Percentiles rank a stretch among this genome's conserved stretches.
phyloP scores from a whole-genome alignment of 2,113 vertebrate species.

The Saguinus imperator region DNA sequence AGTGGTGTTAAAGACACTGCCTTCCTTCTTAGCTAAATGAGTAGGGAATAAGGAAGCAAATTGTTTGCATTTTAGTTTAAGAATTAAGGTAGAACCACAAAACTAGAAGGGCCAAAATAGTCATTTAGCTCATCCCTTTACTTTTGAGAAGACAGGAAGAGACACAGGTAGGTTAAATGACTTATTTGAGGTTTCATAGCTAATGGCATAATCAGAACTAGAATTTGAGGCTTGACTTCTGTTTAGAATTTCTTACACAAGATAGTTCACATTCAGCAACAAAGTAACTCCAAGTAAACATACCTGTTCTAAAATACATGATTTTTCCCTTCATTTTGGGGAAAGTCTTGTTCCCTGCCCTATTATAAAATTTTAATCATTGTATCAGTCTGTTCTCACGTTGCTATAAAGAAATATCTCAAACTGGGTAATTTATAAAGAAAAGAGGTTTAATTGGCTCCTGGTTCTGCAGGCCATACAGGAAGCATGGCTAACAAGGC shows the following conservation, averaged over 20 bases:
- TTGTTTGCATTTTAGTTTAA: not conserved
- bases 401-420: too few species aligned
- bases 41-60: not conserved
- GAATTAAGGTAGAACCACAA: constrained; percentile 22
- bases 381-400: too few species aligned
- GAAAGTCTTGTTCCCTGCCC: not conserved
- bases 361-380: not conserved
- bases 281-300: not conserved
- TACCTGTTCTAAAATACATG: not conserved
- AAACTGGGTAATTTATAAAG: too few species aligned
- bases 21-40: constrained; percentile 1
- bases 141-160: constrained; percentile 19
- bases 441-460: too few species aligned
- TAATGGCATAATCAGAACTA: not conserved
- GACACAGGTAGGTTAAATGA: not conserved
- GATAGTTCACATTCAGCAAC: not conserved
- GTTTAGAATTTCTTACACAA: constrained; percentile 19
- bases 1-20: accelerated
- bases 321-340: not conserved
- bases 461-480: too few species aligned
- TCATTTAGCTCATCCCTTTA: not conserved
- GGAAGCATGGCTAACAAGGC: too few species aligned
- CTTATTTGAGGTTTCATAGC: not conserved
- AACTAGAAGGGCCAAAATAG: not conserved
- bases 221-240: not conserved